phyloP scores from a whole-genome alignment of 2,888 invertebrate genomes.

The Cantharis rufa region DNA sequence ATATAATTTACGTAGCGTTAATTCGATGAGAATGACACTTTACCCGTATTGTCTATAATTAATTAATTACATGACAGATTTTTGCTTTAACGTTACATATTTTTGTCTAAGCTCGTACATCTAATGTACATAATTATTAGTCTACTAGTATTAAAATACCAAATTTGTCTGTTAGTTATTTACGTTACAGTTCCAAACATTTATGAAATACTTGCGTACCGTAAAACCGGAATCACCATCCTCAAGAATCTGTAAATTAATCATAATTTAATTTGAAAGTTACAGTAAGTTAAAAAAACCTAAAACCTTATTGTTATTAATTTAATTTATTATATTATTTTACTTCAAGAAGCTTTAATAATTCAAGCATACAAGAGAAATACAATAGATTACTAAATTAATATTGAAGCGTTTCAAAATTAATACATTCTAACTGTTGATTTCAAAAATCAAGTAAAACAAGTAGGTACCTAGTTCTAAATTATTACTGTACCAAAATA shows the following conservation, averaged over 20 bases:
- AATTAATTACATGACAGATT: no score
- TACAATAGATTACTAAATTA: not conserved
- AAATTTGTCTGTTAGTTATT: not conserved
- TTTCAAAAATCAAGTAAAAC: not conserved
- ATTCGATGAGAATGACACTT: no score
- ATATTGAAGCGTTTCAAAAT: not conserved
- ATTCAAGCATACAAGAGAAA: not conserved
- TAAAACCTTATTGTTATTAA: not conserved
- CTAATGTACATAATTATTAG: not conserved
- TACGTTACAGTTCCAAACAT: not conserved
- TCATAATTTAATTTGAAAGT: not conserved
- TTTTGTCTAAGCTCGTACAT: not conserved
- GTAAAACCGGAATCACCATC: conserved; percentile 13
- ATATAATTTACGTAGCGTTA: no score
- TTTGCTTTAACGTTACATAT: no score
- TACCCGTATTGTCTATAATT: no score
- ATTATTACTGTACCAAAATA: no score
- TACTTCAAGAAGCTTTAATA: not conserved
- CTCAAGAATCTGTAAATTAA: conserved; percentile 9
- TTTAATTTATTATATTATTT: not conserved
- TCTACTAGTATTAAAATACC: not conserved
- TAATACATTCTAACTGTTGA: not conserved
- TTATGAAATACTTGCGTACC: conserved; percentile 1
- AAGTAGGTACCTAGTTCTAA: not conserved
- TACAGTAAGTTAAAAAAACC: not conserved